Percentiles rank a stretch among this genome's conserved stretches.
Evolutionary conservation across 2,113 vertebrate species (phyloP).

Genomic region (Nipponia nippon): DNA sequence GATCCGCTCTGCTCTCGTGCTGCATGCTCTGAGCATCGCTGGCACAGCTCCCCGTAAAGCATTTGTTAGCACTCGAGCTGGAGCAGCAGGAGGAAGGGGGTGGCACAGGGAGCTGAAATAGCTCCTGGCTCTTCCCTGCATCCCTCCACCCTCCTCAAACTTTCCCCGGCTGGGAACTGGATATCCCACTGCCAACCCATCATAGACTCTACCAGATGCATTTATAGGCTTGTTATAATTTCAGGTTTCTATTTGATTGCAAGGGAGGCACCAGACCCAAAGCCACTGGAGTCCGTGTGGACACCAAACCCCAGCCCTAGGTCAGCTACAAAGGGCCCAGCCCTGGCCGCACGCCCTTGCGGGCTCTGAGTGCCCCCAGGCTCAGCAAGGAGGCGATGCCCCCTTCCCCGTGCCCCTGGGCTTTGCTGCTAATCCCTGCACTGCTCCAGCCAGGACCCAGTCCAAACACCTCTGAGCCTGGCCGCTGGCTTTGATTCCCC

Average conservation of each 20-base stretch:
- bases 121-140: background rate
- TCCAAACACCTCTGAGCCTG: background rate
- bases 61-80: background rate
- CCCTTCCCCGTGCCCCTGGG: background rate
- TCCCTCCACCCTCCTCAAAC: background rate
- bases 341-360: background rate
- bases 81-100: conserved; percentile 4
- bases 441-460: background rate
- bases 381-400: background rate
- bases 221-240: background rate
- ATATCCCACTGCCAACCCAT: background rate
- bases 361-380: background rate
- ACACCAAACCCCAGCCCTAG: background rate
- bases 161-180: background rate
- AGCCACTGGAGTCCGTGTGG: background rate
- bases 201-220: background rate
- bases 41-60: background rate
- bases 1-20: background rate
- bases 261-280: background rate
- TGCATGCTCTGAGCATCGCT: background rate
- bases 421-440: background rate
- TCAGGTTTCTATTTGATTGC: background rate
- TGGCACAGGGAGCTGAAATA: conserved; percentile 19
- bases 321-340: background rate
- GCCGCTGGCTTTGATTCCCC: background rate